Evolutionary conservation across 53 echinoderm and acorn worm species (phyloP).

Genomic region (Actinopyga echinites): DNA sequence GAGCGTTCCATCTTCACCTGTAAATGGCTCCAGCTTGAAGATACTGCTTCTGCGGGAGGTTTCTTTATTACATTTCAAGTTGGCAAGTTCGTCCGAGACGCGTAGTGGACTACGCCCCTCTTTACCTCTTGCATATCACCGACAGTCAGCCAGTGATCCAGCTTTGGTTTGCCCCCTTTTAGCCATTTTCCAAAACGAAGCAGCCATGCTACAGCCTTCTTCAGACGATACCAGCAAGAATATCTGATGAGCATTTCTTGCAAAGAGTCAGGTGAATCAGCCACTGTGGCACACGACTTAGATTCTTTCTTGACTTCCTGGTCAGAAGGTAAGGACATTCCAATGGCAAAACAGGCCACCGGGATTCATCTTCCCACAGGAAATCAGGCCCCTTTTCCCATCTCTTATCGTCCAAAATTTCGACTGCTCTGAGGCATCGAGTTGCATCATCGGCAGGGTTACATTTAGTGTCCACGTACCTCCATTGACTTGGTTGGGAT

Average conservation of each 20-base stretch:
- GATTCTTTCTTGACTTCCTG: constrained; percentile 7
- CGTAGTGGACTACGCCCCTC: constrained; percentile 6
- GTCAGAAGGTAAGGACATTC: not conserved
- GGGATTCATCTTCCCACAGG: too few relatives aligned
- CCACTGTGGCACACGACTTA: not conserved
- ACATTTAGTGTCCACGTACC: constrained; percentile 27
- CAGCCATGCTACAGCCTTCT: not conserved
- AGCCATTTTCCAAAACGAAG: not conserved
- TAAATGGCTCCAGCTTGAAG: constrained; percentile 15
- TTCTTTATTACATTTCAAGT: not conserved
- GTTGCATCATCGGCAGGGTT: constrained; percentile 51
- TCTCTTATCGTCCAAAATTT: constrained; percentile 1
- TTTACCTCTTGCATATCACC: constrained; percentile 37
- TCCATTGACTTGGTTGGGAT: constrained; percentile 23
- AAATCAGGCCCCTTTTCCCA: constrained; percentile 45
- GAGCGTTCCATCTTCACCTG: constrained; percentile 26
- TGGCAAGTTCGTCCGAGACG: constrained; percentile 22
- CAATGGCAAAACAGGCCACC: too few relatives aligned
- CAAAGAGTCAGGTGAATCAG: not conserved
- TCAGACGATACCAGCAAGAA: not conserved
- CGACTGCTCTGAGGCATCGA: constrained; percentile 15
- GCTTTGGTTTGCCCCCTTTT: not conserved
- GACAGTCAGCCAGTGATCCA: not conserved
- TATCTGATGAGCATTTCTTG: not conserved
- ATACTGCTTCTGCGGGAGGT: not conserved